Percentiles rank a stretch among this genome's conserved stretches.
phyloP scores from a whole-genome alignment of 2,888 invertebrate genomes.

The Arrhopalites spinosus region DNA sequence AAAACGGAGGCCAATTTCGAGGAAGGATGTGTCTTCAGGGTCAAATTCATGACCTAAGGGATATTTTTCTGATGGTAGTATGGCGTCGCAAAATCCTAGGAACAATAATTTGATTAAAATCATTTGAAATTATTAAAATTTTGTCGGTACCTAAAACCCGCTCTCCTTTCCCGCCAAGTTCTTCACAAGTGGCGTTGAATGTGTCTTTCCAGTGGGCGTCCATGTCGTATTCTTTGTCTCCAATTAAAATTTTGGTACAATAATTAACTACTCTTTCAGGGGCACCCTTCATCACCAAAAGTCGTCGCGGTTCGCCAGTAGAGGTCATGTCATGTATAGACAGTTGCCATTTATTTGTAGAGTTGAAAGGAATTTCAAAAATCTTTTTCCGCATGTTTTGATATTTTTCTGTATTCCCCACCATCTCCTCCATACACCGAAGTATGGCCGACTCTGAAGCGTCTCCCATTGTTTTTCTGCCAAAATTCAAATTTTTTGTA shows the following conservation, averaged over 20 bases:
- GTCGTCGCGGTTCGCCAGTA: constrained; percentile 62
- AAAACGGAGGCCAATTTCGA: constrained; percentile 67
- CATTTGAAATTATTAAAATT: neutral
- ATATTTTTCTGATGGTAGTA: constrained; percentile 60
- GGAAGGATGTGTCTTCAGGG: constrained; percentile 69
- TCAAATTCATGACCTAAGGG: constrained; percentile 67
- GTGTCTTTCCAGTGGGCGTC: constrained; percentile 63
- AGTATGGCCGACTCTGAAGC: constrained; percentile 72
- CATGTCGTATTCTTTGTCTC: constrained; percentile 65
- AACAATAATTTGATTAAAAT: neutral
- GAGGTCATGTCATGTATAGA: constrained; percentile 69
- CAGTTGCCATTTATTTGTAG: constrained; percentile 70
- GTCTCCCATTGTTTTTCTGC: constrained; percentile 68
- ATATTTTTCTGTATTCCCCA: constrained; percentile 68
- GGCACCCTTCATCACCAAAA: constrained; percentile 75
- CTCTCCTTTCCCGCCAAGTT: constrained; percentile 80
- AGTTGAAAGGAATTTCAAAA: constrained; percentile 71
- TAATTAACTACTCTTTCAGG: constrained; percentile 72
- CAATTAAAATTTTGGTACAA: constrained; percentile 66
- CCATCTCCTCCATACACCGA: constrained; percentile 67
- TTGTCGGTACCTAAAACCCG: constrained; percentile 69
- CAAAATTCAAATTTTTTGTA: no score
- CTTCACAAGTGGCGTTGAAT: constrained; percentile 71
- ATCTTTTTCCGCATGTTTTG: constrained; percentile 67
- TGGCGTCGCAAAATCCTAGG: constrained; percentile 60